phyloP scores from a whole-genome alignment of 2,888 invertebrate species.

The Cartodere bifasciata region DNA sequence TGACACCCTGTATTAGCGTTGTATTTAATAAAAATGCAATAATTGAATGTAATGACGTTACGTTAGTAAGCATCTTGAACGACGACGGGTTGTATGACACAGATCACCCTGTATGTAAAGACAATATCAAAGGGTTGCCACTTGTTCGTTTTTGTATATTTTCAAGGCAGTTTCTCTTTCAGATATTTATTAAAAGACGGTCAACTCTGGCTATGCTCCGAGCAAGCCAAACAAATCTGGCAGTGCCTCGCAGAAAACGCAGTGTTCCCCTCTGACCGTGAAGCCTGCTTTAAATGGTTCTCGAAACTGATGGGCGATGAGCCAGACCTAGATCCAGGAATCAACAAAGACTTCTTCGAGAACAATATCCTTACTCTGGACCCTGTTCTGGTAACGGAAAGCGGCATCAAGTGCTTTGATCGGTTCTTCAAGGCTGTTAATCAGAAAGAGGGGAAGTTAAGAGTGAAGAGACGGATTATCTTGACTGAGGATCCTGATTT shows the following conservation, averaged over 20 bases:
- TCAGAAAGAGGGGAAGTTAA: slow-evolving; percentile 85
- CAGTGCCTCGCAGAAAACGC: slow-evolving; percentile 88
- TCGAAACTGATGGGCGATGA: slow-evolving; percentile 95
- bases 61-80: too few relatives aligned
- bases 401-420: slow-evolving; percentile 83
- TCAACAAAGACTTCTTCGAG: slow-evolving; percentile 92
- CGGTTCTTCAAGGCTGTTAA: slow-evolving; percentile 92
- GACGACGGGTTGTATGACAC: too few relatives aligned
- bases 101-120: too few relatives aligned
- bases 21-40: too few relatives aligned
- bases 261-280: slow-evolving; percentile 82
- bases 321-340: slow-evolving; percentile 91
- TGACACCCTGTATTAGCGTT: too few relatives aligned
- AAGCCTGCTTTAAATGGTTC: slow-evolving; percentile 97
- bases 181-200: slow-evolving; percentile 90
- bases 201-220: slow-evolving; percentile 90
- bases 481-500: slow-evolving; percentile 89
- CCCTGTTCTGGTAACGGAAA: slow-evolving; percentile 82
- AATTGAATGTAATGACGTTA: too few relatives aligned
- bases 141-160: too few relatives aligned
- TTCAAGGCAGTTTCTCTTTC: slow-evolving; percentile 13
- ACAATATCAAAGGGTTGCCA: too few relatives aligned
- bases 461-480: slow-evolving; percentile 71
- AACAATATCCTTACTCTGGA: slow-evolving; percentile 86
- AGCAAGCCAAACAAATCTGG: slow-evolving; percentile 97